Evolutionary conservation across 2,888 invertebrate species (phyloP), one percentile per base, ranked within the genome.

Genomic region (Ornithoptera priamus): DNA sequence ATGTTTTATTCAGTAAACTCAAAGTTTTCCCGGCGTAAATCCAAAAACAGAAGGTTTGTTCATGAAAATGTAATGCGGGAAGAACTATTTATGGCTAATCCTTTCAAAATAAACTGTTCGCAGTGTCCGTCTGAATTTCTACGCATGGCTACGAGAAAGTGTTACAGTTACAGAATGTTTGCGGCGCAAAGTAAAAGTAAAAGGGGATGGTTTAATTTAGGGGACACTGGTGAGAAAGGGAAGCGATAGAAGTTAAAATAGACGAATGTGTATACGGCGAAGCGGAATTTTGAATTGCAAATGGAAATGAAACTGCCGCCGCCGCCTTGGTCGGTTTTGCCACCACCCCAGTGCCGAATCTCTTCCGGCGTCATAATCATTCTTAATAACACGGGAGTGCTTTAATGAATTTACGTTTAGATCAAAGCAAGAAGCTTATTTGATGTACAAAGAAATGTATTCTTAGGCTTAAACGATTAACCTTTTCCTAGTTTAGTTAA

Each of bases 31-130:
- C 84, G 76, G 83, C 84, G 91, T 92, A 91, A 92, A 90, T 89
- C 88, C 85, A 84, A 85, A 83, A 86, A 82, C 84, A 83, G 81
- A 86, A 80, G 82, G 84, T 81, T 80, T 85, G 83, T 88, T 90
- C 90, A 91, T 92, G 92, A 92, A 92, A 92, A 86, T 90, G 87
- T 91, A 91, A 91, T 88, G 87, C 15, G 89, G 86, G 77, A 81
- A 86, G 85, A 88, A 90, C 89, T 91, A 90, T 92, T 92, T 92
- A 92, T 89, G 85, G 90, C 87, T 91, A 92, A 92, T 91, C 90
- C 91, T 89, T 89, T 88, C 79, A 84, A 83, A 90, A 90, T 88
- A 90, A 89, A 91, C 87, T 89, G 87, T 85, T 81, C 80, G 80
- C 81, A 76, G 76, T 83, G 85, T 86, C 82, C 81, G 81, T 80